A percentile compares a stretch with the other conserved stretches of the same genome.
Evolutionary conservation across 2,113 vertebrate species (phyloP).

Genomic region (Notechis scutatus): DNA sequence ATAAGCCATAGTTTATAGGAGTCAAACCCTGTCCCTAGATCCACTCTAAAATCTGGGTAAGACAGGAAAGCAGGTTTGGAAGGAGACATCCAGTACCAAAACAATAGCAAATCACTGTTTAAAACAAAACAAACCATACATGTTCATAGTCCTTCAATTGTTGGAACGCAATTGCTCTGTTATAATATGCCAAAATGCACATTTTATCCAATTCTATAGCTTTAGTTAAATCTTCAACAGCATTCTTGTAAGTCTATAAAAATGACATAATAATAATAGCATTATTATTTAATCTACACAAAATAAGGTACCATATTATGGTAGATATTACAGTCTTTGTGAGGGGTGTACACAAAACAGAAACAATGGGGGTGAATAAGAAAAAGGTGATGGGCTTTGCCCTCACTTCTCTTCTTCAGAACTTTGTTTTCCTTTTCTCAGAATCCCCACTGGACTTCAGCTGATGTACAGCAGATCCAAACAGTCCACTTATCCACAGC

Average conservation of each 20-base stretch:
- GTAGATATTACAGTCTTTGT: not conserved
- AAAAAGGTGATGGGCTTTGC: not conserved
- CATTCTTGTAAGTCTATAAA: slow-evolving; percentile 68
- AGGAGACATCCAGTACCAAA: not conserved
- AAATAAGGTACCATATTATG: not conserved
- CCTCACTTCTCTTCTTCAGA: not conserved
- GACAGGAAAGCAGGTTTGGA: not conserved
- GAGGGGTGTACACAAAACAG: not conserved
- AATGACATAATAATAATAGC: not conserved
- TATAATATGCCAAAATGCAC: slow-evolving; percentile 73
- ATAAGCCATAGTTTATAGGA: not conserved
- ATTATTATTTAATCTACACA: not conserved
- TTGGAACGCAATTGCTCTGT: slow-evolving; percentile 74
- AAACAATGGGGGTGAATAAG: not conserved
- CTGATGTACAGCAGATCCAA: not conserved
- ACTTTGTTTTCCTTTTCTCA: not conserved
- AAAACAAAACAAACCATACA: slow-evolving; percentile 48
- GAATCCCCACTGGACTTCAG: not conserved
- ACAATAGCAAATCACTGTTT: not conserved
- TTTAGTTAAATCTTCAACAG: slow-evolving; percentile 71
- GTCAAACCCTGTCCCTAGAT: not conserved
- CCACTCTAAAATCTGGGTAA: not conserved
- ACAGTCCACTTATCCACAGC: not conserved
- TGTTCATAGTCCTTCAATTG: slow-evolving; percentile 64
- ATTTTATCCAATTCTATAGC: slow-evolving; percentile 63